Percentiles rank a stretch among this genome's conserved stretches.
Evolutionary conservation across 1,140 invertebrate genomes (phyloP).

Genomic region (Agrilus planipennis): DNA sequence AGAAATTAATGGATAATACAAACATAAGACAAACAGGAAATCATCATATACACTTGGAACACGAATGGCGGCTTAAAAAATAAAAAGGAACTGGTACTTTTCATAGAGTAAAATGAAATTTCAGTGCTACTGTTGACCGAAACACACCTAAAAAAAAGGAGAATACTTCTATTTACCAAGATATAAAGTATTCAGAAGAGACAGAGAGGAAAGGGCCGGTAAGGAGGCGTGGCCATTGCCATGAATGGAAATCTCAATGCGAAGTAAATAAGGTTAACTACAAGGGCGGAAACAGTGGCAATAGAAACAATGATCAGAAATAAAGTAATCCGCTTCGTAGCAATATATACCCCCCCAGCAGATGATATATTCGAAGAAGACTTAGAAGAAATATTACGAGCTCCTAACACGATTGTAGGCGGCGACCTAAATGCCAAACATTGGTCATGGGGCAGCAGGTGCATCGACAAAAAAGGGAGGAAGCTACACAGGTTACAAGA

Average conservation of each 20-base stretch:
- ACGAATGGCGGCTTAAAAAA: neutral
- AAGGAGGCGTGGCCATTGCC: conserved; percentile 3
- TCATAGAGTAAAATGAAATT: neutral
- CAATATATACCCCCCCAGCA: neutral
- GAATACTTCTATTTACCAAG: neutral
- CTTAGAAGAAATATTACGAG: too few relatives aligned
- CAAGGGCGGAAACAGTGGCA: neutral
- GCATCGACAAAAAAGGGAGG: neutral
- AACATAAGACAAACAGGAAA: too few relatives aligned
- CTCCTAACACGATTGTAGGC: neutral
- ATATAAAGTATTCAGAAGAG: neutral
- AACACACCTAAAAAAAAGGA: too few relatives aligned
- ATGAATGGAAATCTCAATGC: neutral
- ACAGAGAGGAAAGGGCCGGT: neutral
- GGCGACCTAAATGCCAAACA: conserved; percentile 6
- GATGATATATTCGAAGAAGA: neutral
- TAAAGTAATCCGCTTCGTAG: neutral
- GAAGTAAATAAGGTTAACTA: neutral
- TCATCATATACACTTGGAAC: neutral
- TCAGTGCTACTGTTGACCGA: neutral
- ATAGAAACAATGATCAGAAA: too few relatives aligned
- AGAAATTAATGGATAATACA: too few relatives aligned
- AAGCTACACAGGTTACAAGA: neutral
- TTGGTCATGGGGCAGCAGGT: neutral
- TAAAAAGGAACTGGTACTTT: neutral